Evolutionary conservation across 2,888 invertebrate species (phyloP), one percentile per base, ranked within the genome.

Genomic region (Apamea epomidion): DNA sequence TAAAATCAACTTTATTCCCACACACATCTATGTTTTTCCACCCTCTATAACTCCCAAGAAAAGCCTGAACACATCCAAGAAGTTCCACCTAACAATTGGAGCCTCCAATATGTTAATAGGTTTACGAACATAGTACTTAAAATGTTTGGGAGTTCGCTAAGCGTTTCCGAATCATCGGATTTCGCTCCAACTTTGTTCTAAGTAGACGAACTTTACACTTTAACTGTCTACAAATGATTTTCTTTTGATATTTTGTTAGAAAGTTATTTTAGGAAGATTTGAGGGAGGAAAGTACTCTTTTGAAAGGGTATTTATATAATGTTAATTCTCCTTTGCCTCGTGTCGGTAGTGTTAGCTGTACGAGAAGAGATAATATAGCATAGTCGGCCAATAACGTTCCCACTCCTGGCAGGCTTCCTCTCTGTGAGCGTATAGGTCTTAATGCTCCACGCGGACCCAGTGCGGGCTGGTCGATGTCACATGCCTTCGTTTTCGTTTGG

Each of bases 101-200:
- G 71, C 80, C 58, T 82, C 83, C 84, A 86, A 90, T 90, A 90
- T 90, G 90, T 86, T 89, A 89, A 89, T 89, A 89, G 84, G 88
- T 90, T 89, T 89, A 90, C 84, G 86, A 90, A 90, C 87, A 89
- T 82, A 77, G 79, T 89, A 90, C 86, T 90, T 90, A 90, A 89
- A 89, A 79, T 87, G 90, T 89, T 89, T 74, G 45, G 18, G 54
- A 89, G 88, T 86, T 82, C 58, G 70, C 75, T 83, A 90, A 89
- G 88, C 90, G 86, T 82, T 90, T 90, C 80, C 73, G 69, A 90
- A 86, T 90, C 88, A 89, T 82, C 90, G 87, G 87, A 87, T 90
- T 89, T 90, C 70, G 84, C 81, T 83, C 86, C 25, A 89, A 89
- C 73, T 89, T 85, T 37, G 75, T 6, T 64, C 2, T 80, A 90